These are phyloP conservation scores for Phylloscopus collybita DNA, from an alignment of 2,797 vertebrate species.

Conservation along the genomic window DNA sequence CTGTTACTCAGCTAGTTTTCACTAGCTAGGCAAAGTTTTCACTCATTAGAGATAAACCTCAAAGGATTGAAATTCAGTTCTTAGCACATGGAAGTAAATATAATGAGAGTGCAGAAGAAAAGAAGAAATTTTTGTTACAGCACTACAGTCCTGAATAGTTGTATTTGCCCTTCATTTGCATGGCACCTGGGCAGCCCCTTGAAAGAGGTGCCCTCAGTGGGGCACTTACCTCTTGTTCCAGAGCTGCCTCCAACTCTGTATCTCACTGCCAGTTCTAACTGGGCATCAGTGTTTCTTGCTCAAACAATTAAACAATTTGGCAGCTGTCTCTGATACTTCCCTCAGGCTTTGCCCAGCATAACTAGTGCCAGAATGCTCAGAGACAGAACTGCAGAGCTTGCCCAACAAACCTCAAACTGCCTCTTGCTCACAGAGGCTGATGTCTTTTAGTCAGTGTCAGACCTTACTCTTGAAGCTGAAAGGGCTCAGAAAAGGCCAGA, in stretches of 20 bases:
- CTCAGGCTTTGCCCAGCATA: neutral
- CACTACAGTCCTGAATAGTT: neutral
- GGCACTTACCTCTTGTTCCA: neutral
- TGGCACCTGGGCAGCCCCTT: neutral
- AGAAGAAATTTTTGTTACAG: neutral
- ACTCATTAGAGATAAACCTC: neutral
- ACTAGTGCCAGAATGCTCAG: neutral
- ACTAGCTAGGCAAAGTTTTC: neutral
- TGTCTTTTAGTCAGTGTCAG: neutral
- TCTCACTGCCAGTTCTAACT: neutral
- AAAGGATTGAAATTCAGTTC: neutral
- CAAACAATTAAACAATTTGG: no score
- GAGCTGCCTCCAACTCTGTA: neutral
- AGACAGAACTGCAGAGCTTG: neutral
- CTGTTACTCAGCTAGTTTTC: neutral
- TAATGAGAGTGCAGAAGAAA: neutral
- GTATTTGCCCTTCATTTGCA: neutral
- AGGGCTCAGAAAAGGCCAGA: neutral
- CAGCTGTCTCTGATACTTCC: neutral
- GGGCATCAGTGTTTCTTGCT: neutral
- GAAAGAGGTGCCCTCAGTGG: neutral
- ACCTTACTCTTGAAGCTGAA: neutral
- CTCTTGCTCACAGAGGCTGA: neutral
- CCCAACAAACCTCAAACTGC: neutral
- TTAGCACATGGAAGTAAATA: neutral